Base-by-base conservation (phyloP, 2,113 vertebrate species). In the Ailuropoda melanoleuca region DNA sequence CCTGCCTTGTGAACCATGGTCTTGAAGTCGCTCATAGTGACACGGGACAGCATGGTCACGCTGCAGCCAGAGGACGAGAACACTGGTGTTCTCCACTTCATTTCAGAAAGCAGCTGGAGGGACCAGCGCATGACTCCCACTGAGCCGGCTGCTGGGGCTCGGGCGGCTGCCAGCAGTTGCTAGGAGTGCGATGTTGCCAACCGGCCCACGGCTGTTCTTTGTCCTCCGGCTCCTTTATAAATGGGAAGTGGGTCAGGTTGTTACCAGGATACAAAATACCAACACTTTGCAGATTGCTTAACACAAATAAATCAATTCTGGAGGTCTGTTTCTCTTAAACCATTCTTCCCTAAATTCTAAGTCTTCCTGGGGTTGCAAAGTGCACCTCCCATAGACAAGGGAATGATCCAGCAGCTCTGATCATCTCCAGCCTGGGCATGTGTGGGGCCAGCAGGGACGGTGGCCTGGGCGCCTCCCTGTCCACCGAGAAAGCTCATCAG, bases 31-130 rank as follows among this genome's bases (percentile, higher is more conserved):
- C 39, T 15, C 0, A 0, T 1, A 9, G 2, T 1, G 37, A 50
- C 34, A 6, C 1, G 39, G 39, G 56, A 29, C 23, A 37, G 24
- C 1, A 1, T 0, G 1, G 37, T 19, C 23, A 21, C 0, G 0
- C 13, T 13, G 10, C 60, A 18, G 37, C 6, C 0, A 0, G 18
- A 14, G 4, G 43, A 66, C 43, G 21, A 24, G 74, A 75, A 46
- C 3, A 1, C 34, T 3, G 10, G 24, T 4, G 4, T 46, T 17
- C 19, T 10, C 15, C 17, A 17, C n/a, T 14, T 34, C 1, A 29
- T 23, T 87, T 50, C 39, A 21, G 56, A 39, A 39, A 15, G 66
- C 48, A 8, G 15, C 56, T 8, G 48, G 39, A n/a, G 34, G 1
- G 17, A n/a, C 4, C 1, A 12, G 11, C 0, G 23, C 9, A 8